Evolutionary conservation across 2,113 vertebrate genomes (phyloP).

Genomic region (Muntiacus muntjak): DNA sequence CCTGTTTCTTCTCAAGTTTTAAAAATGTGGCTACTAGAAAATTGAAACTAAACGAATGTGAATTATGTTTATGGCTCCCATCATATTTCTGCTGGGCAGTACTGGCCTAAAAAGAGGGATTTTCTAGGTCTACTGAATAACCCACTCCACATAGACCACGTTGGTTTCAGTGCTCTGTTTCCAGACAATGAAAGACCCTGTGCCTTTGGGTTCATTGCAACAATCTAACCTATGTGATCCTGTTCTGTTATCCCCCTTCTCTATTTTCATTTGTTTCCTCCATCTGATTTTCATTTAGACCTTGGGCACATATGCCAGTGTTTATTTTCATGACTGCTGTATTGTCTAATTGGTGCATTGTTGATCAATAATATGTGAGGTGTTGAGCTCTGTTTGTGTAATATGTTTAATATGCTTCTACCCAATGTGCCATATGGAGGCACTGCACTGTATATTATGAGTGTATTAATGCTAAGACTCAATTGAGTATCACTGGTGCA

Average conservation of each 20-base stretch:
- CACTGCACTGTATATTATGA: conserved; percentile 15
- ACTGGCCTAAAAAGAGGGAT: neutral
- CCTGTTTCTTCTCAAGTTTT: neutral
- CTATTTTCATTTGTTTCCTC: neutral
- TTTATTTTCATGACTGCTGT: conserved; percentile 25
- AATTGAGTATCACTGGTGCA: conserved; percentile 45
- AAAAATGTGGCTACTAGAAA: neutral
- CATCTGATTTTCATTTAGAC: neutral
- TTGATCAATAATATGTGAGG: conserved; percentile 43
- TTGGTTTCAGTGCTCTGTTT: neutral
- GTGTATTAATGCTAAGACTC: conserved; percentile 25
- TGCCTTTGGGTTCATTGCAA: neutral
- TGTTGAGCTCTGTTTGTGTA: conserved; percentile 45
- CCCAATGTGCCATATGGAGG: neutral
- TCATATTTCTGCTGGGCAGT: neutral
- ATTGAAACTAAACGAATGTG: neutral
- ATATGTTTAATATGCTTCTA: conserved; percentile 45
- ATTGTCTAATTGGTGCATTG: conserved; percentile 43
- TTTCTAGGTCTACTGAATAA: neutral
- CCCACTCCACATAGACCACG: neutral
- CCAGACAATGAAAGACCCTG: neutral
- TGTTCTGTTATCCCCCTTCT: neutral
- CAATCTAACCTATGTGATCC: neutral
- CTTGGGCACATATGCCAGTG: neutral
- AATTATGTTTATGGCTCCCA: neutral